Conservation (phyloP, 2,113 vertebrate genomes). For the Podarcis muralis region DNA sequence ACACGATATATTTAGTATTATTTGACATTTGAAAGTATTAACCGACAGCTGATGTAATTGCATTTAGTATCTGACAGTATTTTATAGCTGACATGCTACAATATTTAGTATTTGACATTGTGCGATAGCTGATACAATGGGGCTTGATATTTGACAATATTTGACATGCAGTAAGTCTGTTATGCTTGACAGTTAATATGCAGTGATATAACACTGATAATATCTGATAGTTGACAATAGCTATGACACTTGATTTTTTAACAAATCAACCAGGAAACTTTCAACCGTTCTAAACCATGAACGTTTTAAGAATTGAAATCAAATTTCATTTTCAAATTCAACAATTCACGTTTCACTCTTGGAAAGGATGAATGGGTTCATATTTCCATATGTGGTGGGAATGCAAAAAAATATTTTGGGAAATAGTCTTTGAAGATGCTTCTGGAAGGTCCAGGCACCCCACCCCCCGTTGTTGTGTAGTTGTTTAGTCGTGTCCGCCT, state of each 20-base stretch:
- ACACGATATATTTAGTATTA: not conserved
- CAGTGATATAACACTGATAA: not conserved
- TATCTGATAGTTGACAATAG: not conserved
- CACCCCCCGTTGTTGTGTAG: too few species aligned
- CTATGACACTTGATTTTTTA: not conserved
- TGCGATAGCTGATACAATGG: not conserved
- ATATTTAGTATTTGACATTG: not conserved
- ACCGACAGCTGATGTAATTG: not conserved
- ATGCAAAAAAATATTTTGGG: too few species aligned
- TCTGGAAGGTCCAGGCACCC: too few species aligned
- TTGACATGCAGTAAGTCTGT: not conserved
- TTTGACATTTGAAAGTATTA: conserved; percentile 1
- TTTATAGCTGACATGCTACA: not conserved
- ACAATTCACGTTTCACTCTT: not conserved
- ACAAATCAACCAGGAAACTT: not conserved
- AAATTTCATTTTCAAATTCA: not conserved
- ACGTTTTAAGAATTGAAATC: not conserved
- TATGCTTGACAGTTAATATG: not conserved
- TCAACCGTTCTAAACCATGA: not conserved
- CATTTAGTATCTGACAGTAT: not conserved
- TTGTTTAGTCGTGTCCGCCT: too few species aligned
- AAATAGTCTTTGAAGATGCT: too few species aligned
- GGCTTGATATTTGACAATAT: not conserved
- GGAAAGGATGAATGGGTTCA: too few species aligned
- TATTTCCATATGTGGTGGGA: too few species aligned